Percentiles rank a stretch among this genome's conserved stretches.
phyloP scores from a whole-genome alignment of 2,797 vertebrate species.

The Chelmon rostratus region DNA sequence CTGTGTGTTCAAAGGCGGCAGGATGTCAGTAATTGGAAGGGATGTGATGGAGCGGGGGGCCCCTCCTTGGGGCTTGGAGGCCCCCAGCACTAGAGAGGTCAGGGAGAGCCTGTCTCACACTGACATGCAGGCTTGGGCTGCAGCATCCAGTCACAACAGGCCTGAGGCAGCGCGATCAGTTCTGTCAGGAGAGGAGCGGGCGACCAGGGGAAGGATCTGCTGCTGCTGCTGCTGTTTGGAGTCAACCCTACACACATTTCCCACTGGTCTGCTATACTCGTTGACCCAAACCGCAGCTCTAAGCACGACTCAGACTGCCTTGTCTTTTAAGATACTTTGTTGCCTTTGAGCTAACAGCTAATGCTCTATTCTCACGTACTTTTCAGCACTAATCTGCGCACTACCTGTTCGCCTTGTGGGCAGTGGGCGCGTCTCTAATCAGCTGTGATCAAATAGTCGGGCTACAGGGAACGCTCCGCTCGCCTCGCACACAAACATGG shows the following conservation, averaged over 20 bases:
- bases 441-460: slow-evolving; percentile 72
- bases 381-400: slow-evolving; percentile 54
- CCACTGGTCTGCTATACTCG: slow-evolving; percentile 35
- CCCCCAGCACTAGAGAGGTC: slow-evolving; percentile 82
- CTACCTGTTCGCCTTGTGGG: slow-evolving; percentile 62
- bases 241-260: slow-evolving; percentile 56
- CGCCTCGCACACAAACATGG: slow-evolving; percentile 58
- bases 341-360: slow-evolving; percentile 40
- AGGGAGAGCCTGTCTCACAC: slow-evolving; percentile 81
- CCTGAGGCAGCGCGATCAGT: slow-evolving; percentile 77
- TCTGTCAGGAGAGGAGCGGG: slow-evolving; percentile 67
- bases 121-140: slow-evolving; percentile 81
- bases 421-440: slow-evolving; percentile 64
- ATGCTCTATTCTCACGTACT: slow-evolving; percentile 39
- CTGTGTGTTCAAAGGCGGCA: slow-evolving; percentile 85
- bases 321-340: slow-evolving; percentile 38
- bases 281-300: slow-evolving; percentile 24
- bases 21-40: slow-evolving; percentile 88
- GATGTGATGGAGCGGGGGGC: slow-evolving; percentile 84
- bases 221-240: slow-evolving; percentile 44
- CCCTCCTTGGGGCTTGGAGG: slow-evolving; percentile 77
- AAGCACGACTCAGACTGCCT: slow-evolving; percentile 11
- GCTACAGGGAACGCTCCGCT: slow-evolving; percentile 53
- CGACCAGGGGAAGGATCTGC: slow-evolving; percentile 57
- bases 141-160: slow-evolving; percentile 84